A percentile compares a stretch with the other conserved stretches of the same genome.
Evolutionary conservation across 2,888 invertebrate species (phyloP).

Genomic region (Melanostoma scalare): DNA sequence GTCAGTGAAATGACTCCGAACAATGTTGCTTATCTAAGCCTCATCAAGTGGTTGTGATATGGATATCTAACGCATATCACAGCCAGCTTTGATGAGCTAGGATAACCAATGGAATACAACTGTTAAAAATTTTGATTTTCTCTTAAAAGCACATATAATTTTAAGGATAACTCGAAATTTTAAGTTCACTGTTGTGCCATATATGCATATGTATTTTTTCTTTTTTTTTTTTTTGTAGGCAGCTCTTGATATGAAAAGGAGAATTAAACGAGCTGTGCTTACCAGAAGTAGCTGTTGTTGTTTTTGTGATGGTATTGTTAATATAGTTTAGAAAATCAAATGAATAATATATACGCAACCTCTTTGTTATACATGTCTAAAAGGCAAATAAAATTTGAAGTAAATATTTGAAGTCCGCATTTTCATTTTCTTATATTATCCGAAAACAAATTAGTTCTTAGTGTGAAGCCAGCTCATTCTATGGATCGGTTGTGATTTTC

Average conservation of each 20-base stretch:
- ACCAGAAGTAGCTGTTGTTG: neutral
- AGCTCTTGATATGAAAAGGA: neutral
- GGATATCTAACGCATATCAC: constrained; percentile 91
- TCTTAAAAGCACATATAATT: neutral
- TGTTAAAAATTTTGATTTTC: constrained; percentile 18
- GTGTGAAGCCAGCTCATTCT: too few species aligned
- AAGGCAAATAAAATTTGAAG: too few species aligned
- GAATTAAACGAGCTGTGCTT: neutral
- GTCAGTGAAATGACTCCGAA: constrained; percentile 28
- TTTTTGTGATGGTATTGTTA: constrained; percentile 2
- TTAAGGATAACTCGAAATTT: constrained; percentile 22
- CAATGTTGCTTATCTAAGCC: constrained; percentile 83
- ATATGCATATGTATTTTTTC: constrained; percentile 28
- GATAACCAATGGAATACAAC: constrained; percentile 82
- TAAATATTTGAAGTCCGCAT: too few species aligned
- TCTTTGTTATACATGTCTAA: too few species aligned
- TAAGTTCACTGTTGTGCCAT: constrained; percentile 47
- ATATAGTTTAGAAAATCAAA: neutral
- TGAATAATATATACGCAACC: too few species aligned
- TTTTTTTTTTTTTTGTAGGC: constrained; percentile 38
- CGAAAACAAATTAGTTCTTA: too few species aligned
- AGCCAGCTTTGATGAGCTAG: constrained; percentile 98
- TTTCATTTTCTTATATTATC: too few species aligned
- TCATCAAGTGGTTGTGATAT: constrained; percentile 95
- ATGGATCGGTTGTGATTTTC: too few species aligned